Evolutionary conservation across 2,113 vertebrate species (phyloP).

Genomic region (Centrocercus urophasianus): DNA sequence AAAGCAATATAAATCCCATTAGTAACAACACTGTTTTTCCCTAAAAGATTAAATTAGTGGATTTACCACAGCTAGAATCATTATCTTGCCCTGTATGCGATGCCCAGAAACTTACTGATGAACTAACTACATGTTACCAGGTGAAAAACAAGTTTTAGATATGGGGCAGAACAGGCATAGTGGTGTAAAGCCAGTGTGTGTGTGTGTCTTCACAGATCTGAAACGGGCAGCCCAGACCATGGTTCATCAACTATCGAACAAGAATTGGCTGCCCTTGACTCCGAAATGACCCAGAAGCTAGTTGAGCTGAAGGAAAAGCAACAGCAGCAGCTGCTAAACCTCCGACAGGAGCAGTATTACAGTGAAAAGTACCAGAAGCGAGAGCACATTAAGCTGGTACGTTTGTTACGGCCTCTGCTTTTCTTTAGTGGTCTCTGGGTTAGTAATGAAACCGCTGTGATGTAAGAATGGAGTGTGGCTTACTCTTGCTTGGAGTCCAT

Average conservation of each 20-base stretch:
- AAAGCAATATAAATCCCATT: neutral
- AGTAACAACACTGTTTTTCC: neutral
- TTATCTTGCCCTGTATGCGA: neutral
- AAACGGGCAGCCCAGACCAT: slow-evolving; percentile 86
- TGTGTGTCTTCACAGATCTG: slow-evolving; percentile 73
- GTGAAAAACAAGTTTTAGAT: neutral
- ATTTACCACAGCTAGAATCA: neutral
- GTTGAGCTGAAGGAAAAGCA: slow-evolving; percentile 93
- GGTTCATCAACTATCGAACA: slow-evolving; percentile 86
- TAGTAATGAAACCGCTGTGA: neutral
- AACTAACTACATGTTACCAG: neutral
- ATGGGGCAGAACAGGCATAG: neutral
- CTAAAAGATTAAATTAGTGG: neutral
- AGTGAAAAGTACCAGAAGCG: slow-evolving; percentile 97
- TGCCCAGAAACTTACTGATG: neutral
- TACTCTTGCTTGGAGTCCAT: neutral
- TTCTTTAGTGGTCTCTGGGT: neutral
- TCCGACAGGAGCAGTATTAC: slow-evolving; percentile 97
- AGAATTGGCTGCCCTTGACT: slow-evolving; percentile 87
- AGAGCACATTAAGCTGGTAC: slow-evolving; percentile 95
- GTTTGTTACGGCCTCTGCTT: neutral
- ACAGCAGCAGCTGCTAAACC: slow-evolving; percentile 92
- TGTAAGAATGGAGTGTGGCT: neutral
- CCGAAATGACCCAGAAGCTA: slow-evolving; percentile 88
- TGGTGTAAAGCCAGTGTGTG: neutral